Conservation (phyloP, 2,113 vertebrate genomes). For the Jacana jacana region DNA sequence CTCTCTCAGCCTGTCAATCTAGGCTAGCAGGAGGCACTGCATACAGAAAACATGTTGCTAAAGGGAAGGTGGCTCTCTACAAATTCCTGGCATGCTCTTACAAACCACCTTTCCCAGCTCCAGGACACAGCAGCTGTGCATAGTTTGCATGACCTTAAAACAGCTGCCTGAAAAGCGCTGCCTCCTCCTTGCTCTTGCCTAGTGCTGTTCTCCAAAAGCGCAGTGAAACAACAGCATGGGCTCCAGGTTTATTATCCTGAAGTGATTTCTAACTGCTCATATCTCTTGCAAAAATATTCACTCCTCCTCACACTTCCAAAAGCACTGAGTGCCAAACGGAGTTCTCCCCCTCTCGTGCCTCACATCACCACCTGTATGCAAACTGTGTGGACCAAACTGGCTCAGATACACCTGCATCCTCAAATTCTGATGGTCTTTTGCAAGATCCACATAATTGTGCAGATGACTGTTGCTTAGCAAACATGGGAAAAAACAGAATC, state of each 20-base stretch:
- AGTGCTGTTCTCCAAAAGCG: background rate
- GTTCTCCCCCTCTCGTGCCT: background rate
- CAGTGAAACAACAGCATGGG: background rate
- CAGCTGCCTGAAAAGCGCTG: background rate
- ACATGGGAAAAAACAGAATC: background rate
- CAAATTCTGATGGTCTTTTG: background rate
- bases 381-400: background rate
- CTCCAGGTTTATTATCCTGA: background rate
- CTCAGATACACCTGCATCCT: background rate
- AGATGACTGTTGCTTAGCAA: background rate
- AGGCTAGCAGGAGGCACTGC: background rate
- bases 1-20: background rate
- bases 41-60: background rate
- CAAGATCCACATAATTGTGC: background rate
- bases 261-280: background rate
- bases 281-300: background rate
- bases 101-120: background rate
- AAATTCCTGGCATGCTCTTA: background rate
- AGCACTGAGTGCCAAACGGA: background rate
- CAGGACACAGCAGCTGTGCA: background rate
- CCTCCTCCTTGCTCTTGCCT: background rate
- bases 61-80: background rate
- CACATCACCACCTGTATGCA: background rate
- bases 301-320: background rate
- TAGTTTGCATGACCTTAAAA: background rate